Conservation (phyloP, 2,113 vertebrate species). For the Chrysochloris asiatica region DNA sequence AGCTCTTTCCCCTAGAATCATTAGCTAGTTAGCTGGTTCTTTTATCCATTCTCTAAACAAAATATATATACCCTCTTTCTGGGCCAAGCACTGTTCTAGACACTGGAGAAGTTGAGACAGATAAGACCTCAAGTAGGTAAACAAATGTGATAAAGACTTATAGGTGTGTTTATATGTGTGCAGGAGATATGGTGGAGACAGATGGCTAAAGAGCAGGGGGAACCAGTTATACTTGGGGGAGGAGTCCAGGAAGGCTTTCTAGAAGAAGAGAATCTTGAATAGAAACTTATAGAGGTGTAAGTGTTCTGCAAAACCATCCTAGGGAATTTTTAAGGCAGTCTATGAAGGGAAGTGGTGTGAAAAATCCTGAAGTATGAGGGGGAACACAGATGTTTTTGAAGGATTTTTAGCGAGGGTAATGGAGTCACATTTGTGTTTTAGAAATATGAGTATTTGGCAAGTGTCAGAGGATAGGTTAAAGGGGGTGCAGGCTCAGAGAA, state of each 20-base stretch:
- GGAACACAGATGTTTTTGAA: background rate
- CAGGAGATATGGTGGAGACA: background rate
- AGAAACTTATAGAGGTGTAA: background rate
- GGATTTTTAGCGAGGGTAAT: background rate
- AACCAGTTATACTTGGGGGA: background rate
- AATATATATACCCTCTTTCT: background rate
- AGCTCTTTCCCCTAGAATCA: conserved; percentile 46
- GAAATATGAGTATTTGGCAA: background rate
- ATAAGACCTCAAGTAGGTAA: background rate
- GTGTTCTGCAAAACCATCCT: background rate
- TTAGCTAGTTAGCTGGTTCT: background rate
- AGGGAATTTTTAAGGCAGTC: background rate
- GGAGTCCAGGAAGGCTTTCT: background rate
- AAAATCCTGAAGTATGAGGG: background rate
- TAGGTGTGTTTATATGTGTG: background rate
- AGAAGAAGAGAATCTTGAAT: background rate
- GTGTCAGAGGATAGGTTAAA: background rate
- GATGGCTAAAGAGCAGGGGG: background rate
- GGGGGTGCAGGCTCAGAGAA: background rate
- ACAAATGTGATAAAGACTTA: background rate
- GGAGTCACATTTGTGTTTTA: background rate
- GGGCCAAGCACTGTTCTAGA: background rate
- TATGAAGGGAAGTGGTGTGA: background rate
- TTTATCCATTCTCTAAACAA: conserved; percentile 16
- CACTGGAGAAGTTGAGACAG: background rate